These are phyloP conservation scores for Antechinus stuartii DNA, from an alignment of 2,113 vertebrate species.

Conservation along the genomic window DNA sequence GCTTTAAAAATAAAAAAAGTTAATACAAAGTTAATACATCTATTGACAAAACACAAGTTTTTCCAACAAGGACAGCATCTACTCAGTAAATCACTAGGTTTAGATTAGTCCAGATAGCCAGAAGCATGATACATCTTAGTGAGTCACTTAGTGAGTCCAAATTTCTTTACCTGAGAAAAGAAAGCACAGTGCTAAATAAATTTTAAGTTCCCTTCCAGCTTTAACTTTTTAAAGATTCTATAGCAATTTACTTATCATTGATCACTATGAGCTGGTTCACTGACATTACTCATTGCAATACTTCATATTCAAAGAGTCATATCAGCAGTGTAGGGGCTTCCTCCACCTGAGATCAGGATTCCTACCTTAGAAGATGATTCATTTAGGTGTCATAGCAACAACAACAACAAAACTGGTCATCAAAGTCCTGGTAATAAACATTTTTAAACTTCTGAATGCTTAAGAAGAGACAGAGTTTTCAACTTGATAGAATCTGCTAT, in stretches of 20 bases:
- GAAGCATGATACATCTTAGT: background rate
- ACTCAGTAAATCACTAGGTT: background rate
- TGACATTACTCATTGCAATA: background rate
- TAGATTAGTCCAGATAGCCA: background rate
- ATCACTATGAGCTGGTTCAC: background rate
- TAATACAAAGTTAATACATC: background rate
- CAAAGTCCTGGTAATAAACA: background rate
- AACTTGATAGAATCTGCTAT: background rate
- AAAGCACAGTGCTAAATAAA: background rate
- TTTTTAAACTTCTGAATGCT: background rate
- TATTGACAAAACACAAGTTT: background rate
- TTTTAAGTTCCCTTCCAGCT: background rate
- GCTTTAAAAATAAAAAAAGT: slow-evolving; percentile 25
- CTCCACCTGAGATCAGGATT: background rate
- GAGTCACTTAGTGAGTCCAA: background rate
- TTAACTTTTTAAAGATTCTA: background rate
- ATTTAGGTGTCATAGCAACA: background rate
- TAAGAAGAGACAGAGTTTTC: background rate
- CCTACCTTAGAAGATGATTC: background rate
- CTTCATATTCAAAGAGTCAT: background rate
- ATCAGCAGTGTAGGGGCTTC: background rate
- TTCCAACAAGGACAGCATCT: background rate
- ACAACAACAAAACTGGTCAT: background rate
- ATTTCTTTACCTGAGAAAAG: background rate
- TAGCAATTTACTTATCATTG: background rate